phyloP scores from a whole-genome alignment of 2,888 invertebrate genomes.

The Morinoia aosen region DNA sequence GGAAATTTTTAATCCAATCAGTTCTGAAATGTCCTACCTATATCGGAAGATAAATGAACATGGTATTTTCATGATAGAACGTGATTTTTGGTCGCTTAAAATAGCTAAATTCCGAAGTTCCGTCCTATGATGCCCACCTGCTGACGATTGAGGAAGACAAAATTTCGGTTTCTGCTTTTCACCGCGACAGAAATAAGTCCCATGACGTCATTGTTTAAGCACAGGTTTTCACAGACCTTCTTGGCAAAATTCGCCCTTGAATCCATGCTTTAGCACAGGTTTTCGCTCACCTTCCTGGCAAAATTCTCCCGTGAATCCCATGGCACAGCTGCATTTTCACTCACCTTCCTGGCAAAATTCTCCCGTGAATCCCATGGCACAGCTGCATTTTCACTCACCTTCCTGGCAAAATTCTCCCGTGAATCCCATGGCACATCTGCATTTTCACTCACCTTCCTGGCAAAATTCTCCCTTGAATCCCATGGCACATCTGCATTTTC shows the following conservation, averaged over 20 bases:
- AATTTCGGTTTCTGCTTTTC: background rate
- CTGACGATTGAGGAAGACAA: background rate
- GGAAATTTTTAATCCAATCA: background rate
- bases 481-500: slow-evolving; percentile 92
- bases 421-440: background rate
- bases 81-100: background rate
- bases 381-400: slow-evolving; percentile 81
- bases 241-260: slow-evolving; percentile 94
- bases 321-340: background rate
- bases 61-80: background rate
- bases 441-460: slow-evolving; percentile 80
- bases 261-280: slow-evolving; percentile 93
- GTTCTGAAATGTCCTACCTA: background rate
- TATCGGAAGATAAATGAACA: background rate
- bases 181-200: background rate
- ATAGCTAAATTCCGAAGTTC: background rate
- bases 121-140: background rate
- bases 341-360: slow-evolving; percentile 90
- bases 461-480: slow-evolving; percentile 97
- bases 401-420: too few species aligned
- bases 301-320: too few species aligned
- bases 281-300: too few species aligned
- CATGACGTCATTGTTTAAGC: background rate
- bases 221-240: slow-evolving; percentile 76
- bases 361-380: slow-evolving; percentile 94